Percentiles rank a stretch among this genome's conserved stretches.
These are phyloP conservation scores for Chymomyza costata DNA, from an alignment of 1,140 invertebrate species.

Conservation along the genomic window DNA sequence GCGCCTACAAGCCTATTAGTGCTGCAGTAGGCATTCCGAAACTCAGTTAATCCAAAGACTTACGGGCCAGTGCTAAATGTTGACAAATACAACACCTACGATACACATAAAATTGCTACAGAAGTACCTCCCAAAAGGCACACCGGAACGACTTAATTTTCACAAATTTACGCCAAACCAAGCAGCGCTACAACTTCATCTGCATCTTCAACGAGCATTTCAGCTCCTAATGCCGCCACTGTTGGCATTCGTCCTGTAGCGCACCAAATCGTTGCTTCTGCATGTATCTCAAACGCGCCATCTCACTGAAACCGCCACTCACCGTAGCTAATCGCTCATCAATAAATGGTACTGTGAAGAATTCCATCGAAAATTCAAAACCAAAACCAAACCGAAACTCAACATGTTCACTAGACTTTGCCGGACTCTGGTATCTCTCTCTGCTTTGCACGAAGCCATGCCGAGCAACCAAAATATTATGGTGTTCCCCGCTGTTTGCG, in stretches of 20 bases:
- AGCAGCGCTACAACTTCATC: neutral
- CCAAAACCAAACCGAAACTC: neutral
- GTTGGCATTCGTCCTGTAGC: constrained; percentile 45
- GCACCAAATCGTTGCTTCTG: constrained; percentile 25
- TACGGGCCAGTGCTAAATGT: constrained; percentile 48
- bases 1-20: constrained; percentile 50
- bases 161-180: constrained; percentile 55
- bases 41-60: constrained; percentile 47
- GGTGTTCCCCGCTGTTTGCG: constrained; percentile 66
- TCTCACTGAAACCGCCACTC: constrained; percentile 51
- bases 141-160: constrained; percentile 72
- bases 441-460: constrained; percentile 10
- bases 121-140: constrained; percentile 64
- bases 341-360: constrained; percentile 49
- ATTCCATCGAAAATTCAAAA: constrained; percentile 46
- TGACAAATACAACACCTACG: constrained; percentile 74
- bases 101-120: constrained; percentile 74
- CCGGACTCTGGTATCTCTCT: constrained; percentile 1
- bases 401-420: neutral
- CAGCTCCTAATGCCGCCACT: constrained; percentile 31
- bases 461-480: constrained; percentile 73
- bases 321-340: constrained; percentile 64
- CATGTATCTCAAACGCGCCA: constrained; percentile 1
- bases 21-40: constrained; percentile 63
- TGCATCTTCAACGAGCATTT: constrained; percentile 1